Conservation (phyloP, 2,888 invertebrate genomes). For the Romanomermis culicivorax region DNA sequence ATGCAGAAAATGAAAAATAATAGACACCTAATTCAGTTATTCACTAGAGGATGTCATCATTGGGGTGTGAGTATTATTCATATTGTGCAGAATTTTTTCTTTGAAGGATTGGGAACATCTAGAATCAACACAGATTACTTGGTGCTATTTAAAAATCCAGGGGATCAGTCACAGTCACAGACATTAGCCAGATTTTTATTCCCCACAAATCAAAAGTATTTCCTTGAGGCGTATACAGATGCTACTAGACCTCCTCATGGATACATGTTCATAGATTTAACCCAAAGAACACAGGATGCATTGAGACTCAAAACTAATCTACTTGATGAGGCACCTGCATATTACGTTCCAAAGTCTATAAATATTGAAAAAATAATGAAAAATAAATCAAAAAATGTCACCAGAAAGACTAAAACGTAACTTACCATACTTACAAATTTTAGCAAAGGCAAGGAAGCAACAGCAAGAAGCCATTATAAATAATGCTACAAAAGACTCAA, state of each 20-base stretch:
- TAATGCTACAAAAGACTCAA: background rate
- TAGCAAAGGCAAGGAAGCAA: background rate
- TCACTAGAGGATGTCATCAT: conserved; percentile 6
- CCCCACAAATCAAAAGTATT: conserved; percentile 3
- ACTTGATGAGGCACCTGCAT: background rate
- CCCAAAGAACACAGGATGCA: background rate
- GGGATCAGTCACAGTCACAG: background rate
- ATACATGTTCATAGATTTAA: conserved; percentile 9
- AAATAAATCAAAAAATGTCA: background rate
- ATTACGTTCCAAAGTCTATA: background rate
- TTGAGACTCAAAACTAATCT: conserved; percentile 3
- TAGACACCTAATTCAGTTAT: background rate
- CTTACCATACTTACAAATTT: background rate
- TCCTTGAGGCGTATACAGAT: conserved; percentile 5
- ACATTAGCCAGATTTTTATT: conserved; percentile 4
- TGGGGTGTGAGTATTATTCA: background rate
- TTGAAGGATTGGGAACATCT: conserved; percentile 1
- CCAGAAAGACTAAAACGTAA: background rate
- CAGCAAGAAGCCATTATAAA: background rate
- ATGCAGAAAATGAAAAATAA: conserved; percentile 6
- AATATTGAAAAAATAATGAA: background rate
- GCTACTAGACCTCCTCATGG: conserved; percentile 6
- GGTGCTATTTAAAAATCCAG: conserved; percentile 7
- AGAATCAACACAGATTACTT: conserved; percentile 7
- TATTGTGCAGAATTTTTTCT: conserved; percentile 6